phyloP scores from a whole-genome alignment of 2,113 vertebrate species.

The Fulica atra region DNA sequence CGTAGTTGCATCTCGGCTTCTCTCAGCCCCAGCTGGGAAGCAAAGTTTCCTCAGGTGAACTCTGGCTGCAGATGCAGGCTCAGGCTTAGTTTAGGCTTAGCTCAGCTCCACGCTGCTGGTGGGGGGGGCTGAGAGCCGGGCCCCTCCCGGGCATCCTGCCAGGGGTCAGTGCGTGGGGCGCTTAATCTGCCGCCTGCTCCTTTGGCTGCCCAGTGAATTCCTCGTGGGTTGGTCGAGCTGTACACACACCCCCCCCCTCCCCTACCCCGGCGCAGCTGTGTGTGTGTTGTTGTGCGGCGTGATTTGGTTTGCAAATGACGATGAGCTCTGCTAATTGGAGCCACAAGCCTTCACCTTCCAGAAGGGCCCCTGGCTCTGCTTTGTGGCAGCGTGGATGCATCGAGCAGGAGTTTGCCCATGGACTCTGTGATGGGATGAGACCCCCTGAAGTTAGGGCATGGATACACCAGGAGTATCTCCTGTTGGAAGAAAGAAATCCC shows the following conservation, averaged over 20 bases:
- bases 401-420: neutral
- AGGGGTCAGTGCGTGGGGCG: neutral
- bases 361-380: neutral
- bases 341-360: neutral
- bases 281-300: neutral
- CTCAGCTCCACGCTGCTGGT: rapidly evolving
- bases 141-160: neutral
- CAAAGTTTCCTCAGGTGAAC: neutral
- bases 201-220: rapidly evolving
- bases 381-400: rapidly evolving
- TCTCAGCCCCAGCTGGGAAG: neutral
- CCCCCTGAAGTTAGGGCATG: neutral
- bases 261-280: neutral
- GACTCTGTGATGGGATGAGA: neutral
- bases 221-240: neutral
- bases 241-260: no score
- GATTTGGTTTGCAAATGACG: neutral
- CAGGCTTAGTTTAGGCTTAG: no score
- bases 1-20: neutral
- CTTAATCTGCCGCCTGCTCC: neutral
- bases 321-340: neutral
- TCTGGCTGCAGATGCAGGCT: neutral
- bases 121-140: neutral
- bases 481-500: neutral
- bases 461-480: rapidly evolving